Base-by-base conservation (phyloP, 2,888 invertebrate genomes). In the Lumbricus terrestris region DNA sequence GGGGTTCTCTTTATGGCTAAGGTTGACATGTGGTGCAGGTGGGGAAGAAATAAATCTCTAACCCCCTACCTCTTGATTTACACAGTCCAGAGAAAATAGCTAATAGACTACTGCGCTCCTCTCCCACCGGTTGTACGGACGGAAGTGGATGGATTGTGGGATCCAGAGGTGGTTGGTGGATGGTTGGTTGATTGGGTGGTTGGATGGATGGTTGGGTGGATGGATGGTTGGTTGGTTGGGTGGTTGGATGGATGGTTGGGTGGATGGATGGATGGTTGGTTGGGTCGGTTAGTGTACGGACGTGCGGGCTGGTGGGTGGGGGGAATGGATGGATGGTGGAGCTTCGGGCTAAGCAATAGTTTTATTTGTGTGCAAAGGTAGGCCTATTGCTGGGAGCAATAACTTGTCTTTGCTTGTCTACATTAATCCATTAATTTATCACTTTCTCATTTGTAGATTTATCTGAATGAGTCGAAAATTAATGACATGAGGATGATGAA, bases 341-440 rank as follows among this genome's bases (percentile, higher is more conserved):
- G n/a, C n/a, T 29, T 13, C 29, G n/a, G 29, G 69, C n/a, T 69
- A n/a, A 69, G 13, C 69, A 69, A 23, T 29, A 54, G 5, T n/a
- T 5, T 15, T 8, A 8, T 4, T 3, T 47, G 47, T 47, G 47
- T 20, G 47, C 23, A 8, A 23, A 69, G 69, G 69, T 8, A 69
- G 69, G 69, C 69, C n/a, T n/a, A 69, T 29, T n/a, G 69, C 29
- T 69, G 29, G n/a, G 13, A 29, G 13, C 16, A n/a, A n/a, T n/a
- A n/a, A n/a, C n/a, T 69, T 69, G 8, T 69, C 29, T 69, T 69
- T n/a, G n/a, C 69, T 69, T 69, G 29, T n/a, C 29, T n/a, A n/a
- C 69, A n/a, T n/a, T n/a, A n/a, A 69, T 69, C n/a, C 69, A 69
- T 69, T 69, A 69, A 69, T 69, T n/a, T n/a, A n/a, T 69, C 69